Percentiles rank a stretch among this genome's conserved stretches.
phyloP scores from a whole-genome alignment of 2,113 vertebrate genomes.

The Dinomys branickii region DNA sequence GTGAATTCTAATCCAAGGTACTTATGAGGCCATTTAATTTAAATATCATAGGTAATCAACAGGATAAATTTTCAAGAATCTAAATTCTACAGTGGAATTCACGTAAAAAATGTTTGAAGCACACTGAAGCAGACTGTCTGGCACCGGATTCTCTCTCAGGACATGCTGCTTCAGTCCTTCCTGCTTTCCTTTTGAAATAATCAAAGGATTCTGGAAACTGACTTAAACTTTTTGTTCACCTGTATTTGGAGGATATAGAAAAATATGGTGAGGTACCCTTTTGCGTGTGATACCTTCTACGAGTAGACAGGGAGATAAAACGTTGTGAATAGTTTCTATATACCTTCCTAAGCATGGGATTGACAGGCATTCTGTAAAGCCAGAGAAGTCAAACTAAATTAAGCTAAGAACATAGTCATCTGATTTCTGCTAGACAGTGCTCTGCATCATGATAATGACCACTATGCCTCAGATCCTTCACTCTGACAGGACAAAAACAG shows the following conservation, averaged over 20 bases:
- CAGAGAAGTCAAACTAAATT: neutral
- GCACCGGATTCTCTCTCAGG: neutral
- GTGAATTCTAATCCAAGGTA: neutral
- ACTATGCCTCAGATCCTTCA: neutral
- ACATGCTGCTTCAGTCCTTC: neutral
- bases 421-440: neutral
- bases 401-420: neutral
- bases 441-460: neutral
- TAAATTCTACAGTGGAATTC: neutral
- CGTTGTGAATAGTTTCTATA: neutral
- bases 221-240: neutral
- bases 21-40: neutral
- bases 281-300: neutral
- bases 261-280: neutral
- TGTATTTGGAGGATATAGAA: neutral
- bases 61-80: neutral
- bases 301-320: neutral
- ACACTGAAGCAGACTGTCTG: neutral
- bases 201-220: neutral
- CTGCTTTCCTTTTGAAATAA: neutral
- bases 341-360: conserved; percentile 10
- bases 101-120: neutral
- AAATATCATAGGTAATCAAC: neutral
- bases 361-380: neutral
- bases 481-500: neutral